Evolutionary conservation across 2,113 vertebrate species (phyloP).

Genomic region (Pseudopipra pipra): DNA sequence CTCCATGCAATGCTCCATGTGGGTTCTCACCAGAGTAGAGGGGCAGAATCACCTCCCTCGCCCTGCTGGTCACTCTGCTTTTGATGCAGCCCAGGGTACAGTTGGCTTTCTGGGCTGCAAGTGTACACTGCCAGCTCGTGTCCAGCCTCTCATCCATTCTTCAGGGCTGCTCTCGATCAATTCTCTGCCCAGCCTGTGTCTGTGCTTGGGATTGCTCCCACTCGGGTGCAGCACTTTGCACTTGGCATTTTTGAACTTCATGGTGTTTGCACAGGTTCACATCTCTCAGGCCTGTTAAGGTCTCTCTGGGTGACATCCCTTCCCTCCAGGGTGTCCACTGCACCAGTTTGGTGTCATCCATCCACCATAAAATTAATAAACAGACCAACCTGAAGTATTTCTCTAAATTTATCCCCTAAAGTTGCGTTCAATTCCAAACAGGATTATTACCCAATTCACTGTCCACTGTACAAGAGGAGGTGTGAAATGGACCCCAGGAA

Average conservation of each 20-base stretch:
- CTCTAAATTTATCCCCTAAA: background rate
- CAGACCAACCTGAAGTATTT: rapidly evolving
- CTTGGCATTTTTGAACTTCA: background rate
- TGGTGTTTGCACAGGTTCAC: background rate
- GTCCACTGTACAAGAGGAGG: rapidly evolving
- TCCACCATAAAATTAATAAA: background rate
- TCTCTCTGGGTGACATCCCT: background rate
- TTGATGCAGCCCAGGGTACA: background rate
- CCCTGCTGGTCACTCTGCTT: rapidly evolving
- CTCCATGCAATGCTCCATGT: background rate
- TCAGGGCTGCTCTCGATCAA: rapidly evolving
- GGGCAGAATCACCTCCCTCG: background rate
- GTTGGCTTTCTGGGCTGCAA: background rate
- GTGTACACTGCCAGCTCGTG: no score
- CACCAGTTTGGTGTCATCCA: rapidly evolving
- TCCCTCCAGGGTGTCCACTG: rapidly evolving
- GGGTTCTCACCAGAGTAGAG: background rate
- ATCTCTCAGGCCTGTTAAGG: background rate
- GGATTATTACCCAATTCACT: background rate
- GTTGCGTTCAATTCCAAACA: background rate
- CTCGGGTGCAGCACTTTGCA: background rate
- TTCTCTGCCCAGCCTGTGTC: background rate
- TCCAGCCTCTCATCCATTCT: background rate
- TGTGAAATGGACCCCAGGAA: background rate
- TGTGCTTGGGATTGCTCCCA: background rate